phyloP scores from a whole-genome alignment of 2,797 vertebrate species.

The Allobates femoralis region DNA sequence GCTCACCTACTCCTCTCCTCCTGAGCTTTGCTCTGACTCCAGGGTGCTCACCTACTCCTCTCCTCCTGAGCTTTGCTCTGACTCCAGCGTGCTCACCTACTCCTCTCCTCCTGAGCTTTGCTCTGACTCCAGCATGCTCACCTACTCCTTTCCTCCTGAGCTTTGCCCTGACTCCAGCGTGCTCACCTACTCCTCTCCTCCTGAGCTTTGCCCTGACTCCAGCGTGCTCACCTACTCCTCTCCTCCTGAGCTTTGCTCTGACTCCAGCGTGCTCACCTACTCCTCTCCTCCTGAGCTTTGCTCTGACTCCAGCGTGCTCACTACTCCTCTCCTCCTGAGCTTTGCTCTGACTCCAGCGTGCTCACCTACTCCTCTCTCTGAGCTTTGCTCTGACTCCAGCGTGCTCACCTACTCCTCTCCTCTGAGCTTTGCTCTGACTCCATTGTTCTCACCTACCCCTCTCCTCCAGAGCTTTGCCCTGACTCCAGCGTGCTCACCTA shows the following conservation, averaged over 20 bases:
- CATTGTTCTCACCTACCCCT: neutral
- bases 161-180: too few relatives aligned
- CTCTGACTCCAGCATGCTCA: neutral
- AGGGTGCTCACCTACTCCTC: neutral
- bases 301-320: neutral
- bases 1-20: neutral
- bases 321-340: neutral
- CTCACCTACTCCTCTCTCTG: neutral
- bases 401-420: neutral
- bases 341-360: too few relatives aligned
- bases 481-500: neutral
- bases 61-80: too few relatives aligned
- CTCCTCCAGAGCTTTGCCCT: too few relatives aligned
- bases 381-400: too few relatives aligned
- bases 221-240: neutral
- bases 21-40: too few relatives aligned
- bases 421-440: too few relatives aligned
- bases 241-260: too few relatives aligned
- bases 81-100: neutral
- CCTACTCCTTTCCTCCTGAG: neutral
- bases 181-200: neutral
- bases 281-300: neutral
- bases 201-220: too few relatives aligned
- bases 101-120: neutral
- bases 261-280: neutral